Evolutionary conservation across 2,797 vertebrate species (phyloP).

Genomic region (Caiman crocodilus): DNA sequence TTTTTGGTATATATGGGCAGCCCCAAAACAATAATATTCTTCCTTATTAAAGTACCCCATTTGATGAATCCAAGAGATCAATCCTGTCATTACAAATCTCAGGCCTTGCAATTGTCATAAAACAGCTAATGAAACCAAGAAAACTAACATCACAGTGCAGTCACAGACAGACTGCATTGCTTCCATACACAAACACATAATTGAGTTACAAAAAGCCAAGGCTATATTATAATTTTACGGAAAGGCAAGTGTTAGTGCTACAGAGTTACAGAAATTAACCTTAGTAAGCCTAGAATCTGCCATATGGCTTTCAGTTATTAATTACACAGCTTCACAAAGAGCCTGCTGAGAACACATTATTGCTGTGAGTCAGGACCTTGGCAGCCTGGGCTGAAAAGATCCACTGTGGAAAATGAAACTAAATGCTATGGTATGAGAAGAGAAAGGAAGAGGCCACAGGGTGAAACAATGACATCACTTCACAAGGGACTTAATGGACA

Average conservation of each 20-base stretch:
- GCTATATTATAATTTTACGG: not conserved
- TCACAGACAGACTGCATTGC: not conserved
- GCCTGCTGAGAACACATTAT: rapidly evolving
- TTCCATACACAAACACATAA: not conserved
- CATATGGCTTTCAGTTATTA: not conserved
- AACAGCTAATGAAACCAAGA: not conserved
- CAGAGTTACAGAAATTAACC: not conserved
- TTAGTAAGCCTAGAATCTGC: not conserved
- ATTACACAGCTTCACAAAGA: not conserved
- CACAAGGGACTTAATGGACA: not conserved
- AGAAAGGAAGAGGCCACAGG: not conserved
- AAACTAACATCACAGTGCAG: not conserved
- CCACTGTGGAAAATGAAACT: not conserved
- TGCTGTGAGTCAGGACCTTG: not conserved
- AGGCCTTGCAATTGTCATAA: not conserved
- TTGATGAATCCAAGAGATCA: rapidly evolving
- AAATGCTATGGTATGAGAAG: not conserved
- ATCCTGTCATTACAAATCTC: not conserved
- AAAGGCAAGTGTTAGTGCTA: not conserved
- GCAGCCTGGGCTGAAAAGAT: rapidly evolving
- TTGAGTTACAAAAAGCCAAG: not conserved
- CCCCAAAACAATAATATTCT: rapidly evolving
- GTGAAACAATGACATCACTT: rapidly evolving
- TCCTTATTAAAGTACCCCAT: not conserved
- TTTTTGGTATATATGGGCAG: not conserved